Base-by-base conservation (phyloP, 2,113 vertebrate species). In the Caranx melampygus region DNA sequence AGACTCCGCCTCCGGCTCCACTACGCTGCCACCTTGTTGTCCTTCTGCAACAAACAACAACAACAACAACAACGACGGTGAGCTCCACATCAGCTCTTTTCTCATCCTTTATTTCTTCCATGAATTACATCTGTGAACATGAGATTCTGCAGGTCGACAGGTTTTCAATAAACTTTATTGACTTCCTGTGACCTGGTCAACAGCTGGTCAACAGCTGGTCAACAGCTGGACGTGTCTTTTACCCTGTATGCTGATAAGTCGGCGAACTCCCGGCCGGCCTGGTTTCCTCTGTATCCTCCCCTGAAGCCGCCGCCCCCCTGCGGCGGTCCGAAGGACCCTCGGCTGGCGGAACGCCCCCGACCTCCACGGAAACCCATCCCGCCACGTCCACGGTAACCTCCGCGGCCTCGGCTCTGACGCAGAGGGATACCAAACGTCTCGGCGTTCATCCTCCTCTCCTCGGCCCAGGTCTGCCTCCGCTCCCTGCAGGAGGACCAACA, bases 21-120 rank as follows among this genome's bases (percentile, higher is more conserved):
- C 95, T 97, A 98, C 33, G 96, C 97, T 55, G 96, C 94, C 94
- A 96, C 96, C 93, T 97, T 98, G 95, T 97, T 97, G 92, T 98
- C 97, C 97, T 98, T 97, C 96, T 97, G 94, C 49, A 81, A 65
- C 16, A 79, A 42, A 86, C 31, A 11, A 8, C 12, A 49, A 16
- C n/a, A n/a, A n/a, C n/a, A n/a, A n/a, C 18, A 18, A 42, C 52
- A 1, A 45, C 7, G 40, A 26, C 26, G 26, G 26, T 26, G 26
- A 26, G 26, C 1, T 26, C 26, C 26, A 26, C 26, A 26, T 26
- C 26, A 26, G 26, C 26, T 26, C 26, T 26, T 1, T 1, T 26
- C 26, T 26, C 26, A 26, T 26, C 1, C 26, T 26, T 26, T 26
- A 26, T 26, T 26, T 1, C 26, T 26, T 26, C 26, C 26, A 26